Percentiles rank a stretch among this genome's conserved stretches.
These are phyloP conservation scores for Drosophila trichaetosa DNA, from an alignment of 2,888 invertebrate species.

Conservation along the genomic window DNA sequence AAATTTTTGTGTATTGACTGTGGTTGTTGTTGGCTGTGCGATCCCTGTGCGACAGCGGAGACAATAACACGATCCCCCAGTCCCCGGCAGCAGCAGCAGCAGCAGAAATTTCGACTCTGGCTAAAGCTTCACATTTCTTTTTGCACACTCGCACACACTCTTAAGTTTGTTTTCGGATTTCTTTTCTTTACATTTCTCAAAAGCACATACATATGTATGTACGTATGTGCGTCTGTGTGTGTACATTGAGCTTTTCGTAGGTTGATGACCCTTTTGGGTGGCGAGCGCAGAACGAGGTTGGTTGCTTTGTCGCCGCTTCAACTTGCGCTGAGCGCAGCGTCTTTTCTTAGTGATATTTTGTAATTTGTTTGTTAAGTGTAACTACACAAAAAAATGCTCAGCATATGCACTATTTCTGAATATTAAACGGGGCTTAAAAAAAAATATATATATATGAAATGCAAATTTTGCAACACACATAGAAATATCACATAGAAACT, in stretches of 20 bases:
- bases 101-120: constrained; percentile 60
- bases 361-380: constrained; percentile 35
- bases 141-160: constrained; percentile 22
- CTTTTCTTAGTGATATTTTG: constrained; percentile 34
- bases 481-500: constrained; percentile 10
- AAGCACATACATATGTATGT: constrained; percentile 38
- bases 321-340: constrained; percentile 56
- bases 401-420: constrained; percentile 14
- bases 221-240: constrained; percentile 2
- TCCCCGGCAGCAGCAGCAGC: constrained; percentile 11
- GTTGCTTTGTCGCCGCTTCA: constrained; percentile 39
- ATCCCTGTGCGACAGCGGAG: constrained; percentile 40
- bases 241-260: constrained; percentile 66
- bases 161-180: constrained; percentile 68
- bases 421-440: constrained; percentile 33
- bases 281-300: constrained; percentile 70
- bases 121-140: constrained; percentile 59
- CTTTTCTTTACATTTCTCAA: constrained; percentile 70
- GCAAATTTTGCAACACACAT: constrained; percentile 37
- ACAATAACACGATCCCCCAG: constrained; percentile 50
- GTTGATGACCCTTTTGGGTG: constrained; percentile 72
- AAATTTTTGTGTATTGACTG: constrained; percentile 65
- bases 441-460: constrained; percentile 61
- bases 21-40: constrained; percentile 60
- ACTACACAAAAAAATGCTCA: constrained; percentile 13